These are phyloP conservation scores for Margaritifera margaritifera DNA, from an alignment of 2,888 invertebrate species.

Conservation along the genomic window DNA sequence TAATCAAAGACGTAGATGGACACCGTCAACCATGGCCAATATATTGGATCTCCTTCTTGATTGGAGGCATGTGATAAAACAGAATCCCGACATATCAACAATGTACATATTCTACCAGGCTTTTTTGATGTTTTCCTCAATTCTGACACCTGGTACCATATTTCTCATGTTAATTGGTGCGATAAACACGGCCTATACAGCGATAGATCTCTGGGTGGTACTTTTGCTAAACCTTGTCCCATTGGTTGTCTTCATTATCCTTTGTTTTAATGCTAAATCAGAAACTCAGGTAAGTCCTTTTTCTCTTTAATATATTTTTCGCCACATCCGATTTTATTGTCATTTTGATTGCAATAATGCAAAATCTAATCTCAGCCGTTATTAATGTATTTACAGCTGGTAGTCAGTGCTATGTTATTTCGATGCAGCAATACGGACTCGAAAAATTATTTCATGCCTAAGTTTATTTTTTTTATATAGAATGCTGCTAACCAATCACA, in stretches of 20 bases:
- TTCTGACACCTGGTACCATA: constrained; percentile 88
- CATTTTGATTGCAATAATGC: too few relatives aligned
- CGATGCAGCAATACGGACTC: too few relatives aligned
- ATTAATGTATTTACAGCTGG: too few relatives aligned
- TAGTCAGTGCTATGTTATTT: too few relatives aligned
- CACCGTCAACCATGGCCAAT: constrained; percentile 58
- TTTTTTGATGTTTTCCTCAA: constrained; percentile 80
- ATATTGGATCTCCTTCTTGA: constrained; percentile 44
- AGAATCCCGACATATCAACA: constrained; percentile 37
- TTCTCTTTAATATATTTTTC: neutral
- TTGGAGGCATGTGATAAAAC: constrained; percentile 11
- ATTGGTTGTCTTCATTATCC: constrained; percentile 48
- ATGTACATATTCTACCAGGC: constrained; percentile 45
- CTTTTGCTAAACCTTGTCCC: constrained; percentile 75
- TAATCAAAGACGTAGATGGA: constrained; percentile 56
- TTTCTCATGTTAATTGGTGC: constrained; percentile 80
- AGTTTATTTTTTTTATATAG: too few relatives aligned
- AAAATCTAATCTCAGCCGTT: too few relatives aligned
- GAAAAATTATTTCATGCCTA: too few relatives aligned
- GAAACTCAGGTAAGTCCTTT: constrained; percentile 79
- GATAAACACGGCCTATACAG: constrained; percentile 70
- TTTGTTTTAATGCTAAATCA: constrained; percentile 44
- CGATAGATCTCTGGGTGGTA: constrained; percentile 71
- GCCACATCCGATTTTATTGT: too few relatives aligned
- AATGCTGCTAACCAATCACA: too few relatives aligned